Conservation (phyloP, 2,888 invertebrate species). For the Drosophila emarginata region DNA sequence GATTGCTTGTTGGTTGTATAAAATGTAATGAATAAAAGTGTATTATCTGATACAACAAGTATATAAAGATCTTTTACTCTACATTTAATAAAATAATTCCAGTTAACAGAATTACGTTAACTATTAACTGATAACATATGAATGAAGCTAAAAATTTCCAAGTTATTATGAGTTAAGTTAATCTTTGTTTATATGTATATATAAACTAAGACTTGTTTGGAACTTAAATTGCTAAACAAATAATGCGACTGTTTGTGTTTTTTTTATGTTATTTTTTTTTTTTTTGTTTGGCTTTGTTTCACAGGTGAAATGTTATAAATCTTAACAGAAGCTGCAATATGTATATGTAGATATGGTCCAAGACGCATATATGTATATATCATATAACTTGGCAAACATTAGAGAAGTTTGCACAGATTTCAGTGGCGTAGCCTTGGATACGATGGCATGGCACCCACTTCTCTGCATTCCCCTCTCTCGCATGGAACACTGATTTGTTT, state of each 20-base stretch:
- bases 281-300: slow-evolving; percentile 27
- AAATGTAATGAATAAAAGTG: too few relatives aligned
- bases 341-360: background rate
- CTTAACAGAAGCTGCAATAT: slow-evolving; percentile 24
- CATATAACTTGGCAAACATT: slow-evolving; percentile 49
- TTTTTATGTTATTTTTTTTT: slow-evolving; percentile 10
- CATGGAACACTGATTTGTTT: slow-evolving; percentile 5
- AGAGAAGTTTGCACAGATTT: slow-evolving; percentile 58
- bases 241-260: slow-evolving; percentile 42
- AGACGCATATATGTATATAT: slow-evolving; percentile 12
- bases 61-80: too few relatives aligned
- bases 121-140: background rate
- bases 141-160: background rate
- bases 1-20: too few relatives aligned
- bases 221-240: slow-evolving; percentile 40
- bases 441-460: slow-evolving; percentile 30
- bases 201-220: background rate
- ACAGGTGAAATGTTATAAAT: slow-evolving; percentile 37
- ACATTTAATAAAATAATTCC: too few relatives aligned
- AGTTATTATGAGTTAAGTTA: background rate
- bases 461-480: background rate
- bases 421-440: slow-evolving; percentile 56
- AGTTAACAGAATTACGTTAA: too few relatives aligned
- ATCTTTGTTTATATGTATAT: background rate
- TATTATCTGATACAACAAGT: too few relatives aligned